Percentiles rank a stretch among this genome's conserved stretches.
These are phyloP conservation scores for Athene noctua DNA, from an alignment of 2,113 vertebrate genomes.

Conservation along the genomic window DNA sequence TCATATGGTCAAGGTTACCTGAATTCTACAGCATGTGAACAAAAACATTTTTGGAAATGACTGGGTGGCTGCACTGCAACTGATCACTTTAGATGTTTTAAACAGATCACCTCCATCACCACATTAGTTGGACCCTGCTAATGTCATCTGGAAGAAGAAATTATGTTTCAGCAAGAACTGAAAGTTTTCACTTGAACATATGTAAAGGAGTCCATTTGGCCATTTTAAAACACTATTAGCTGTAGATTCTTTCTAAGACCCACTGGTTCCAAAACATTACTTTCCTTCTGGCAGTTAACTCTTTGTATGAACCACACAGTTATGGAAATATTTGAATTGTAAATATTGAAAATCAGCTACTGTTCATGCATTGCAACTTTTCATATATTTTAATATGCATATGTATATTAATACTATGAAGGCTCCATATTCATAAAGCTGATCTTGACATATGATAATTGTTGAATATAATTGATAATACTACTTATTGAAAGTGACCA, in stretches of 20 bases:
- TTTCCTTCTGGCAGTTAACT: background rate
- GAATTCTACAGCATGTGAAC: background rate
- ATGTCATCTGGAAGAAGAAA: background rate
- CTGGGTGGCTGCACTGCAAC: background rate
- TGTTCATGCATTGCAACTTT: conserved; percentile 17
- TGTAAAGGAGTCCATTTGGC: background rate
- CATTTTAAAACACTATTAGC: background rate
- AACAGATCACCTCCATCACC: background rate
- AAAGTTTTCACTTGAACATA: background rate
- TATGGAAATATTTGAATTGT: conserved; percentile 23
- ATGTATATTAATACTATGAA: conserved; percentile 20
- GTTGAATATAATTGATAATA: conserved; percentile 56
- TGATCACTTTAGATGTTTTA: background rate
- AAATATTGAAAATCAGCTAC: conserved; percentile 42
- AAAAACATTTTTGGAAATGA: background rate
- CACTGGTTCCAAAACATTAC: conserved; percentile 8
- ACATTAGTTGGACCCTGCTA: background rate
- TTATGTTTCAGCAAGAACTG: background rate
- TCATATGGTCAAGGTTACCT: background rate
- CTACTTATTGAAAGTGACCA: conserved; percentile 63
- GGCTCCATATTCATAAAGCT: background rate
- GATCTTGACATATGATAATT: conserved; percentile 60
- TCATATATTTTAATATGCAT: conserved; percentile 4
- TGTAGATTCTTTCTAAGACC: background rate
- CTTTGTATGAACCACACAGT: background rate